Evolutionary conservation across 2,888 invertebrate genomes (phyloP).

Genomic region (Anoncus sp.): DNA sequence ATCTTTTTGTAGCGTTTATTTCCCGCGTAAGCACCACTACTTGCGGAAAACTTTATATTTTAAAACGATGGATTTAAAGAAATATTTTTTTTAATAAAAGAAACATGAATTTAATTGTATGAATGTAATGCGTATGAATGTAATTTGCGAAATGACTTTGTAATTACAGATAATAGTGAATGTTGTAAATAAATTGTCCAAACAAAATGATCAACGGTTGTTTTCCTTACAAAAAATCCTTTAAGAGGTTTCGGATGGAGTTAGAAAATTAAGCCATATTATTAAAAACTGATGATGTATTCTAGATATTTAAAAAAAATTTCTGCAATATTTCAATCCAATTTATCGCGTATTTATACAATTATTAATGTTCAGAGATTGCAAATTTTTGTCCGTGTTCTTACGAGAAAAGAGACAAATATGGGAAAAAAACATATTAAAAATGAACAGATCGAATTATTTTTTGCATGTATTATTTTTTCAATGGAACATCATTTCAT

Average conservation of each 20-base stretch:
- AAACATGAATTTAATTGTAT: too few relatives aligned
- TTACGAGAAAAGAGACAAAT: too few relatives aligned
- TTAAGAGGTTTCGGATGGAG: not conserved
- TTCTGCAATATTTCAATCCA: constrained; percentile 4
- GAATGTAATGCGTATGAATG: constrained; percentile 13
- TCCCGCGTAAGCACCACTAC: constrained; percentile 23
- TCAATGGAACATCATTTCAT: too few relatives aligned
- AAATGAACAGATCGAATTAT: too few relatives aligned
- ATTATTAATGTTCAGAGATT: too few relatives aligned
- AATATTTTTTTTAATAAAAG: not conserved
- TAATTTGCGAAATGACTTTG: constrained; percentile 7
- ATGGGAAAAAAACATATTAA: too few relatives aligned
- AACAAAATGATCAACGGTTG: constrained; percentile 1
- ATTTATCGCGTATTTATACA: too few relatives aligned
- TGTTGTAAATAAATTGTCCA: constrained; percentile 4
- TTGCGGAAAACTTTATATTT: constrained; percentile 22
- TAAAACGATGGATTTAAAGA: constrained; percentile 44
- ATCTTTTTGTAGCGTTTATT: constrained; percentile 24
- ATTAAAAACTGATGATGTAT: constrained; percentile 9
- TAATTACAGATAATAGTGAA: constrained; percentile 13
- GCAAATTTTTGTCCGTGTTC: too few relatives aligned
- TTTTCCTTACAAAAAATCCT: constrained; percentile 4
- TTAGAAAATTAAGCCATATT: constrained; percentile 10
- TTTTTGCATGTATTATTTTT: too few relatives aligned
- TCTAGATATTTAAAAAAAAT: not conserved